phyloP scores from a whole-genome alignment of 2,888 invertebrate species.

The Mermis nigrescens region DNA sequence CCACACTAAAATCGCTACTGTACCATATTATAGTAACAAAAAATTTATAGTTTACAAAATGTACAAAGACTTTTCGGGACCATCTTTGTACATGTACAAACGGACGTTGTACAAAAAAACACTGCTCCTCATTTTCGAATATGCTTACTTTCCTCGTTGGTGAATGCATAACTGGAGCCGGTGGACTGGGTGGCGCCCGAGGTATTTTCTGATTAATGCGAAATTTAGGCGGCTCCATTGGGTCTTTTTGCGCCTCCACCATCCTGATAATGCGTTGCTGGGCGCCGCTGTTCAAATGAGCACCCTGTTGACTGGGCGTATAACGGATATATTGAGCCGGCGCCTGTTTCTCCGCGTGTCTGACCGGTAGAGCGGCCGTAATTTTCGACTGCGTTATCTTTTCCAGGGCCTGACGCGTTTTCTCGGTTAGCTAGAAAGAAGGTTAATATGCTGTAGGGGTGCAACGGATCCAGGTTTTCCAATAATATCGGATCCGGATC shows the following conservation, averaged over 20 bases:
- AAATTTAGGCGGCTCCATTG: conserved; percentile 95
- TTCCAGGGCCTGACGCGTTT: conserved; percentile 65
- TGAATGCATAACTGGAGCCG: conserved; percentile 93
- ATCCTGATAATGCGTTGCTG: conserved; percentile 89
- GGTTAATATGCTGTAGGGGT: too few species aligned
- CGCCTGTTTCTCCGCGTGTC: conserved; percentile 73
- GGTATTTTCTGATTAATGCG: conserved; percentile 96
- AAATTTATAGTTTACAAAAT: too few species aligned
- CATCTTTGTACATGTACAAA: background rate
- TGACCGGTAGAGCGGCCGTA: conserved; percentile 84
- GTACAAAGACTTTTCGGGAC: background rate
- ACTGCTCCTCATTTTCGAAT: too few species aligned
- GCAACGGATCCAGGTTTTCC: too few species aligned
- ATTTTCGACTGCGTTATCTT: conserved; percentile 54
- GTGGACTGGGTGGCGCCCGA: conserved; percentile 89
- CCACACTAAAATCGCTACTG: too few species aligned
- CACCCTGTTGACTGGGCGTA: conserved; percentile 90
- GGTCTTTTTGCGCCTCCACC: conserved; percentile 81
- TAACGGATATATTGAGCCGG: conserved; percentile 92
- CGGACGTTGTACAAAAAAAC: too few species aligned
- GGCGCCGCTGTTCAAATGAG: conserved; percentile 78
- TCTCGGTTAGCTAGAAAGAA: conserved; percentile 50
- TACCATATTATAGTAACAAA: too few species aligned
- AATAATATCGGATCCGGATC: too few species aligned
- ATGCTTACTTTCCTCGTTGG: conserved; percentile 64